Evolutionary conservation across 2,888 invertebrate species (phyloP).

Genomic region (Lithophane ornitopus): DNA sequence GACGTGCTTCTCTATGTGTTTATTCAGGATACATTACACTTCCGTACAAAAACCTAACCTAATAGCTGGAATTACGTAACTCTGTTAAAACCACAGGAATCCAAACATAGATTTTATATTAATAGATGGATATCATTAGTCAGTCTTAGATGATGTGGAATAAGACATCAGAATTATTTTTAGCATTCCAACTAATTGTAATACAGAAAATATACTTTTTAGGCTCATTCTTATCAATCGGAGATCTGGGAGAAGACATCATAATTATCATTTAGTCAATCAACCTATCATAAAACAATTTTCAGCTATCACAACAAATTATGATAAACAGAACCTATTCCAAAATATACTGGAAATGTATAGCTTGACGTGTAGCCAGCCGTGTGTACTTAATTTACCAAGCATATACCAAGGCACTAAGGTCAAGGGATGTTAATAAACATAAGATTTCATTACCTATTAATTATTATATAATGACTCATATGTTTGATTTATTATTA

Average conservation of each 20-base stretch:
- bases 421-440: not conserved
- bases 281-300: not conserved
- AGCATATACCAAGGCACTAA: not conserved
- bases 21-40: conserved; percentile 9
- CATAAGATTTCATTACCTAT: not conserved
- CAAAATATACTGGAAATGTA: too few relatives aligned
- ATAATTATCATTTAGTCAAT: not conserved
- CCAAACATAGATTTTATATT: conserved; percentile 14
- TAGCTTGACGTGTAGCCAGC: too few relatives aligned
- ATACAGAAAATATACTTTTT: not conserved
- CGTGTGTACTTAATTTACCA: too few relatives aligned
- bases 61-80: conserved; percentile 16
- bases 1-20: not conserved
- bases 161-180: conserved; percentile 12
- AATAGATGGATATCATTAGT: conserved; percentile 7
- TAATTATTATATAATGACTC: not conserved
- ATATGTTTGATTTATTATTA: too few relatives aligned
- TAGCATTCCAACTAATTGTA: not conserved
- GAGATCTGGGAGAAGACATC: not conserved
- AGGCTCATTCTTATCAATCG: not conserved
- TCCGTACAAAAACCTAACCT: not conserved
- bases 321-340: not conserved
- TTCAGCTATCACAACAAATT: not conserved
- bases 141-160: conserved; percentile 6
- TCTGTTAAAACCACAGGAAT: not conserved